Conservation (phyloP, 2,888 invertebrate species). For the Apotomis betuletana region DNA sequence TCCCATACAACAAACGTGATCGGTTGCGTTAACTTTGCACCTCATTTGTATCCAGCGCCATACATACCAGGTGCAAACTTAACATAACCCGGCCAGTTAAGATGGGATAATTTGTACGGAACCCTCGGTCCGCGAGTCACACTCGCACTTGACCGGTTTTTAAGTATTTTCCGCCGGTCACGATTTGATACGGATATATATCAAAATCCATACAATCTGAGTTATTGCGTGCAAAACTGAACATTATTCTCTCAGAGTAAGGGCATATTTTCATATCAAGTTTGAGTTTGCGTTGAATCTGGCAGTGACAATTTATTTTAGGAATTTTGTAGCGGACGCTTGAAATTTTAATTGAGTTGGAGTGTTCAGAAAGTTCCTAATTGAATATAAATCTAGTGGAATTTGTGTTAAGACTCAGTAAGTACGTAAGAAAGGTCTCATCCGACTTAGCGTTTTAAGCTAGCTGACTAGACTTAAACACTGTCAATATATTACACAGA, state of each 20-base stretch:
- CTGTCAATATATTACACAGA: background rate
- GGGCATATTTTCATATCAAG: background rate
- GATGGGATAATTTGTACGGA: too few species aligned
- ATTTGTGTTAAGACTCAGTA: conserved; percentile 1
- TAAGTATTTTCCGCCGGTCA: conserved; percentile 18
- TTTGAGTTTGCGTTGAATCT: background rate
- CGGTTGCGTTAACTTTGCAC: too few species aligned
- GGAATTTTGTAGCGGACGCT: conserved; percentile 15
- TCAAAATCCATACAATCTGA: background rate
- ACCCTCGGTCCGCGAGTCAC: too few species aligned
- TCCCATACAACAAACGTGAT: too few species aligned
- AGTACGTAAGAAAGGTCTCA: conserved; percentile 9
- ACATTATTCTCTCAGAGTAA: background rate
- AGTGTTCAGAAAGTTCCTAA: conserved; percentile 21
- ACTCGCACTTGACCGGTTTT: too few species aligned
- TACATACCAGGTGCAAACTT: too few species aligned
- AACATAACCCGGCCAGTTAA: too few species aligned
- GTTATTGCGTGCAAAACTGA: background rate
- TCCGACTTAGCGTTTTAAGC: background rate
- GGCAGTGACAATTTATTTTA: conserved; percentile 21
- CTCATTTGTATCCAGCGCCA: too few species aligned
- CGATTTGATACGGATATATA: conserved; percentile 18
- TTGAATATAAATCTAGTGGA: conserved; percentile 27
- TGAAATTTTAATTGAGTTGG: conserved; percentile 22
- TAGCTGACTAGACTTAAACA: background rate